phyloP scores from a whole-genome alignment of 2,888 invertebrate species.

The Clanis bilineata region DNA sequence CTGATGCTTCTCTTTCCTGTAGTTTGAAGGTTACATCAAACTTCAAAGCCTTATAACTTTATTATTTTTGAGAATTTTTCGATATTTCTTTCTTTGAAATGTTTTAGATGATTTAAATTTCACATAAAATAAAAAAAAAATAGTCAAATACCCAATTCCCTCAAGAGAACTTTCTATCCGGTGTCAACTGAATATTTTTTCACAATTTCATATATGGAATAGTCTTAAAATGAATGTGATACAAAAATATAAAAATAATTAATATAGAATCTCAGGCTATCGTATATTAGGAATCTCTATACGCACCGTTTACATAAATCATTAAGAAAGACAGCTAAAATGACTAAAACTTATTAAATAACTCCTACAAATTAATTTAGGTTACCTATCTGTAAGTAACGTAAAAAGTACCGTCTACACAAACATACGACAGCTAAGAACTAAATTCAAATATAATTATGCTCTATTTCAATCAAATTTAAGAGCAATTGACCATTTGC shows the following conservation, averaged over 20 bases:
- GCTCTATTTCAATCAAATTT: too few species aligned
- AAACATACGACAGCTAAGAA: background rate
- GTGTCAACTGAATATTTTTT: background rate
- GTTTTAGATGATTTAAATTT: too few species aligned
- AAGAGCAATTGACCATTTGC: too few species aligned
- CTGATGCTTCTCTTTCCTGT: too few species aligned
- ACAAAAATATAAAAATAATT: background rate
- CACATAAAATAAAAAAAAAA: background rate
- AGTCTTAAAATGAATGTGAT: background rate
- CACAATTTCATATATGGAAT: background rate
- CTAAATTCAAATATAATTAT: background rate
- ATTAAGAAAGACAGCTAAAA: background rate
- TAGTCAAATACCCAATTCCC: background rate
- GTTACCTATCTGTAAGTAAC: background rate
- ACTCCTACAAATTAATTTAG: background rate
- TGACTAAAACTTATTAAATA: background rate
- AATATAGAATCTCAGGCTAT: background rate
- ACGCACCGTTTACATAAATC: background rate
- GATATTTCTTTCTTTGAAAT: too few species aligned
- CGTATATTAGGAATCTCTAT: slow-evolving; percentile 23
- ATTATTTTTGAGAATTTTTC: too few species aligned
- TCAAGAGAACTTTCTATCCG: background rate
- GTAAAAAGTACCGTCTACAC: background rate
- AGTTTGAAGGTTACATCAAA: too few species aligned
- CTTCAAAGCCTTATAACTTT: too few species aligned